Percentiles rank a stretch among this genome's conserved stretches.
Conservation (phyloP, 23 tunicate species). For the Trididemnum miniatum region DNA sequence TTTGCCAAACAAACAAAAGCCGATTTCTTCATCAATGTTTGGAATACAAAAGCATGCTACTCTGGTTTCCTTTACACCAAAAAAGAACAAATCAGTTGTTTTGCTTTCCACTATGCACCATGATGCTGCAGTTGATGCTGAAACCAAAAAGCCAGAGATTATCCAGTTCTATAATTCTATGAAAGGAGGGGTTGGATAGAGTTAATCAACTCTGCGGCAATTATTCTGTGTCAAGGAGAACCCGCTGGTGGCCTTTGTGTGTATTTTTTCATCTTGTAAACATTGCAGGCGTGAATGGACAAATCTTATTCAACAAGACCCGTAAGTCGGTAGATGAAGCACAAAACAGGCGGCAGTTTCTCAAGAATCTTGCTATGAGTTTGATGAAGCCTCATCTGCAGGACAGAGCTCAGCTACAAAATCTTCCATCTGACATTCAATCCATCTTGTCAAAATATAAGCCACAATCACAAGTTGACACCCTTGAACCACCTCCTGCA, state of each 20-base stretch:
- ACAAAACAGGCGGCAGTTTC: too few relatives aligned
- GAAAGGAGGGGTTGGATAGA: neutral
- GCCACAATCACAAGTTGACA: too few relatives aligned
- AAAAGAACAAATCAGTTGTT: constrained; percentile 28
- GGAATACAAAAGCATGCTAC: neutral
- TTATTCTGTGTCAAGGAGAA: neutral
- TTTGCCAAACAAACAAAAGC: neutral
- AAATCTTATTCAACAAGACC: too few relatives aligned
- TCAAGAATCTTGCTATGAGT: too few relatives aligned
- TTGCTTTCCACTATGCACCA: constrained; percentile 1
- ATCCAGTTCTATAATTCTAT: neutral
- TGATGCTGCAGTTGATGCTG: constrained; percentile 2
- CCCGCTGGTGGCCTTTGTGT: constrained; percentile 17
- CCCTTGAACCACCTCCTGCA: too few relatives aligned
- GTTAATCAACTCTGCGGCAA: neutral
- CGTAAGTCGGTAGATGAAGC: too few relatives aligned
- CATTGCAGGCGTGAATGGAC: constrained; percentile 22
- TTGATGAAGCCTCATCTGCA: too few relatives aligned
- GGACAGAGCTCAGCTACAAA: too few relatives aligned
- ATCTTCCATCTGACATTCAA: too few relatives aligned
- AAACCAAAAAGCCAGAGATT: constrained; percentile 21
- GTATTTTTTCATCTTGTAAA: constrained; percentile 1
- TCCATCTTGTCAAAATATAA: too few relatives aligned
- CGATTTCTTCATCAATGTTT: constrained; percentile 7
- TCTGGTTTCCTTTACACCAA: constrained; percentile 5